Percentiles rank a stretch among this genome's conserved stretches.
These are phyloP conservation scores for Drosophila fuyamai DNA, from an alignment of 1,140 invertebrate genomes.

Conservation along the genomic window DNA sequence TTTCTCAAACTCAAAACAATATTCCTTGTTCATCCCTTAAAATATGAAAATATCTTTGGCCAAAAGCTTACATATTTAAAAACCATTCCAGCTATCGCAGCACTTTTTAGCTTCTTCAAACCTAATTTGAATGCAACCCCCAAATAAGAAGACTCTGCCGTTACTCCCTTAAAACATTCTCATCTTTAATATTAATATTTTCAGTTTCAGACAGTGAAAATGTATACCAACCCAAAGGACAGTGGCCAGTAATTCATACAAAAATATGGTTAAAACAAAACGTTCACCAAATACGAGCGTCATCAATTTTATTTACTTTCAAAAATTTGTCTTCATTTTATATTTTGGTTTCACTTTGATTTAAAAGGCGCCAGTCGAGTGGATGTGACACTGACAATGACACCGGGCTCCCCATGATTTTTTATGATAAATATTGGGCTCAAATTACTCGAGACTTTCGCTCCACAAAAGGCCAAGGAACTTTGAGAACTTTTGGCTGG, in stretches of 20 bases:
- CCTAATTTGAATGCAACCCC: constrained; percentile 41
- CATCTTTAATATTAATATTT: constrained; percentile 40
- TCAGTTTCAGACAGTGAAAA: constrained; percentile 7
- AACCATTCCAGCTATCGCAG: constrained; percentile 18
- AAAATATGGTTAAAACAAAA: constrained; percentile 31
- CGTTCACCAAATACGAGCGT: constrained; percentile 4
- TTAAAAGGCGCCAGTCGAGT: constrained; percentile 60
- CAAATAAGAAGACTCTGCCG: constrained; percentile 1
- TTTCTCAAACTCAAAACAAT: constrained; percentile 7
- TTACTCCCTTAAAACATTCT: constrained; percentile 1
- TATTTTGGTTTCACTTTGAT: constrained; percentile 53
- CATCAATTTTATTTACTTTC: constrained; percentile 50
- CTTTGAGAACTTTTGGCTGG: constrained; percentile 10
- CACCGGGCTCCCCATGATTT: constrained; percentile 33
- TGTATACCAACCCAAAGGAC: not conserved
- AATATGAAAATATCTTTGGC: constrained; percentile 14
- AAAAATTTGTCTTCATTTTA: constrained; percentile 35
- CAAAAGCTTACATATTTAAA: constrained; percentile 19
- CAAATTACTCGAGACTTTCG: constrained; percentile 68
- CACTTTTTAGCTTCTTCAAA: constrained; percentile 20
- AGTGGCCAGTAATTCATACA: not conserved
- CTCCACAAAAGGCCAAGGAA: constrained; percentile 39
- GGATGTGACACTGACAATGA: constrained; percentile 65
- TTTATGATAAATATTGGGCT: constrained; percentile 60
- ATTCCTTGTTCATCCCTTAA: constrained; percentile 18